phyloP scores from a whole-genome alignment of 1,140 invertebrate species.

The Drosophila santomea region DNA sequence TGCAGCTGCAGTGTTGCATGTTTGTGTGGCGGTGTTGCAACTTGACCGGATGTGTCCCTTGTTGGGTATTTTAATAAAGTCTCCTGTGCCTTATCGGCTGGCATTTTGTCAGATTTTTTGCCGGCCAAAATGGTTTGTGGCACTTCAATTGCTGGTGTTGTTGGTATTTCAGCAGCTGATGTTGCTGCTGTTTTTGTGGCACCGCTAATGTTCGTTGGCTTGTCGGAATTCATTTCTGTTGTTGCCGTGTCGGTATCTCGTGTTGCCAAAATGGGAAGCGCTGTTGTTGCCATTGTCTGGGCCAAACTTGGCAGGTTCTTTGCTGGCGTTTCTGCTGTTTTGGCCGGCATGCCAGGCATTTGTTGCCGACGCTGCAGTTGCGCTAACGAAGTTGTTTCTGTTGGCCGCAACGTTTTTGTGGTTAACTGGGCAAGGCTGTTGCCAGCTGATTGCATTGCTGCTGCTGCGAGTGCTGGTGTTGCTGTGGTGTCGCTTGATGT shows the following conservation, averaged over 20 bases:
- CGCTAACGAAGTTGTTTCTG: constrained; percentile 79
- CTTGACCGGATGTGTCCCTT: constrained; percentile 49
- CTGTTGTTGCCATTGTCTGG: constrained; percentile 53
- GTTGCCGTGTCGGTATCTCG: constrained; percentile 23
- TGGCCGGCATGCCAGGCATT: constrained; percentile 69
- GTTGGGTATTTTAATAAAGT: constrained; percentile 64
- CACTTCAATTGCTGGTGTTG: constrained; percentile 52
- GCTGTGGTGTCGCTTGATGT: background rate
- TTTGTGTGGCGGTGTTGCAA: constrained; percentile 53
- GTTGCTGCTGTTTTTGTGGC: constrained; percentile 39
- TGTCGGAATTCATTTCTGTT: constrained; percentile 38
- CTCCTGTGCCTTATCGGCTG: constrained; percentile 45
- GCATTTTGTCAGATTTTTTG: constrained; percentile 58
- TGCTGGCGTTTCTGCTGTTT: constrained; percentile 28
- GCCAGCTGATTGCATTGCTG: constrained; percentile 66
- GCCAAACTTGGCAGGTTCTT: constrained; percentile 60
- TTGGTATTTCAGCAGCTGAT: constrained; percentile 21
- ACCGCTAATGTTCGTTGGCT: constrained; percentile 61
- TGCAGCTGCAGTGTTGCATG: constrained; percentile 76
- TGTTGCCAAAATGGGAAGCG: constrained; percentile 59
- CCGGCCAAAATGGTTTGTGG: constrained; percentile 65
- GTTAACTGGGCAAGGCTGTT: constrained; percentile 66
- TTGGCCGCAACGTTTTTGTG: constrained; percentile 78
- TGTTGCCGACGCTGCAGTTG: constrained; percentile 37
- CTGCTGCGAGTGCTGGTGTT: constrained; percentile 20